phyloP scores from a whole-genome alignment of 2,113 vertebrate species.

The Zapornia atra region DNA sequence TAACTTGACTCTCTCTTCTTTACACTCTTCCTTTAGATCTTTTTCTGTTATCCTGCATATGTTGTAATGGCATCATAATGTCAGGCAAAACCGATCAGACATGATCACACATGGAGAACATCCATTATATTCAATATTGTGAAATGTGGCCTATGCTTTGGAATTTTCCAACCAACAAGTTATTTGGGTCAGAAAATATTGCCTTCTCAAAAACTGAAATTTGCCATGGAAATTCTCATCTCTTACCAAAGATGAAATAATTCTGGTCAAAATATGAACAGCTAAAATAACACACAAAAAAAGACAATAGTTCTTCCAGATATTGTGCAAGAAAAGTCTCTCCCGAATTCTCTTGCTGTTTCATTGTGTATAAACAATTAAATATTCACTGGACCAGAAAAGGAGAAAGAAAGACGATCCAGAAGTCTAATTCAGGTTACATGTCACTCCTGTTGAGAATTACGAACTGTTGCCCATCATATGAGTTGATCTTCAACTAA shows the following conservation, averaged over 20 bases:
- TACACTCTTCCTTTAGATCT: not conserved
- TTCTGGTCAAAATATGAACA: not conserved
- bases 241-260: not conserved
- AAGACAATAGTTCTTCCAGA: not conserved
- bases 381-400: not conserved
- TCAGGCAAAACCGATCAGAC: not conserved
- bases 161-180: not conserved
- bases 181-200: not conserved
- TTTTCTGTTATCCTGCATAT: not conserved
- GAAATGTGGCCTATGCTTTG: not conserved
- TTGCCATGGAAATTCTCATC: not conserved
- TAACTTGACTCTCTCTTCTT: not conserved
- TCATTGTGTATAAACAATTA: slow-evolving; percentile 6
- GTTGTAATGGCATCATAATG: not conserved
- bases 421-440: not conserved
- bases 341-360: not conserved
- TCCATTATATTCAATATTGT: not conserved
- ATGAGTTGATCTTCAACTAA: not conserved
- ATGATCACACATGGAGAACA: not conserved
- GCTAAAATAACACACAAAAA: not conserved
- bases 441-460: not conserved
- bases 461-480: not conserved
- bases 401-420: not conserved
- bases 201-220: not conserved
- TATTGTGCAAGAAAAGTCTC: not conserved